These are phyloP conservation scores for Drosophila jambulina DNA, from an alignment of 1,140 invertebrate species.

Conservation along the genomic window DNA sequence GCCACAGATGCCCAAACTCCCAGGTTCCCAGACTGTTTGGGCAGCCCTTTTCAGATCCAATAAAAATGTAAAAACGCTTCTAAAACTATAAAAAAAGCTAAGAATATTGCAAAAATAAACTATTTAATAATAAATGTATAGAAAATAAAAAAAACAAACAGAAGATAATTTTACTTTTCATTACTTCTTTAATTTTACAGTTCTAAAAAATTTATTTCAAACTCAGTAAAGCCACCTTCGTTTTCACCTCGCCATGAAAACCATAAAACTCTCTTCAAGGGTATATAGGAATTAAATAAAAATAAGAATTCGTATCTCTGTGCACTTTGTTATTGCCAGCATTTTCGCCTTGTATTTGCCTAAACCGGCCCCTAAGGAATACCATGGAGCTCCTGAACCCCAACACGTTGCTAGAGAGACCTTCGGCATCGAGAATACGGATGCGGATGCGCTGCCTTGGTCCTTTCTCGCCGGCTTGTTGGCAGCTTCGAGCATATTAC, in stretches of 20 bases:
- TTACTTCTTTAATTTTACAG: neutral
- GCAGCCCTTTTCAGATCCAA: no score
- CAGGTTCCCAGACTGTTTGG: no score
- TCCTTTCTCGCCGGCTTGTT: conserved; percentile 36
- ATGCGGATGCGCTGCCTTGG: conserved; percentile 9
- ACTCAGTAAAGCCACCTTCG: neutral
- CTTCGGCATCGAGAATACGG: neutral
- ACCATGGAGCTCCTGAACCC: conserved; percentile 29
- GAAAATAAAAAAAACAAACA: no score
- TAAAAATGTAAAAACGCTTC: no score
- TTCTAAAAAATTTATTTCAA: neutral
- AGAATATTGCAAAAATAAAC: no score
- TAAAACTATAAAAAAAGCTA: no score
- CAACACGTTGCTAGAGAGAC: conserved; percentile 66
- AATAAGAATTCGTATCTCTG: conserved; percentile 45
- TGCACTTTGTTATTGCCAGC: conserved; percentile 54
- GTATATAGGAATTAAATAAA: conserved; percentile 52
- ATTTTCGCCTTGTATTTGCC: conserved; percentile 65
- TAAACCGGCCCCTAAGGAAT: conserved; percentile 79
- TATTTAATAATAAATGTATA: no score
- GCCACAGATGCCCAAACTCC: no score
- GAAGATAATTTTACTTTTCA: no score
- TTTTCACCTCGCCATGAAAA: neutral
- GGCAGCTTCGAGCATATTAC: conserved; percentile 72
- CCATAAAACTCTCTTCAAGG: conserved; percentile 19